Evolutionary conservation across 2,797 vertebrate species (phyloP).

Genomic region (Chlorospingus flavigularis): DNA sequence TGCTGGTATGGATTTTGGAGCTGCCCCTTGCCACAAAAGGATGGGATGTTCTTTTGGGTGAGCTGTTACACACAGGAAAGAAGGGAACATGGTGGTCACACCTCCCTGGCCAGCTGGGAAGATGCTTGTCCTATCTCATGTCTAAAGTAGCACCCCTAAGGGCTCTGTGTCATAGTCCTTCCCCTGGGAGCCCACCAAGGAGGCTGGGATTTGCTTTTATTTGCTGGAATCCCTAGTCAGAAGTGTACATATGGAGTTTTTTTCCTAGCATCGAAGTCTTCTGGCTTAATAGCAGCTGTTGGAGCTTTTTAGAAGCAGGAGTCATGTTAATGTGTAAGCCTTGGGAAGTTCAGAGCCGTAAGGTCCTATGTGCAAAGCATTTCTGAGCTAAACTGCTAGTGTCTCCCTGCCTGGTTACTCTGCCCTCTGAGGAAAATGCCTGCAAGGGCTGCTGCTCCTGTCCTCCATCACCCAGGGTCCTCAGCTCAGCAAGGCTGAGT

Average conservation of each 20-base stretch:
- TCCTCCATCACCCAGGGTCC: background rate
- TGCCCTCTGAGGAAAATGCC: constrained; percentile 1
- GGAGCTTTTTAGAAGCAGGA: background rate
- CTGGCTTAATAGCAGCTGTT: background rate
- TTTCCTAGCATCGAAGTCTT: background rate
- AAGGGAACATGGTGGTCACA: background rate
- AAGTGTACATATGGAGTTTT: background rate
- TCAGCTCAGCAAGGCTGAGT: background rate
- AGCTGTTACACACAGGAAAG: background rate
- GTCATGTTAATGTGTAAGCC: constrained; percentile 48
- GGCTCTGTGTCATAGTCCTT: background rate
- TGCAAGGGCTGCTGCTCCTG: constrained; percentile 12
- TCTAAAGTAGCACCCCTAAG: background rate
- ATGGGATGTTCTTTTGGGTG: background rate
- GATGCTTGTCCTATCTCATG: background rate
- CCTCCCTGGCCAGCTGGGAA: background rate
- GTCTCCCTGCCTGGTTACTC: background rate
- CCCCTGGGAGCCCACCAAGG: background rate
- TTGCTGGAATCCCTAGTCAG: background rate
- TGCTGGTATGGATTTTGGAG: background rate
- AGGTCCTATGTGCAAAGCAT: background rate
- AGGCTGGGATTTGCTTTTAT: background rate
- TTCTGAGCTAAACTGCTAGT: background rate
- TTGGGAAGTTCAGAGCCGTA: background rate
- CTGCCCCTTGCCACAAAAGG: background rate